A percentile compares a stretch with the other conserved stretches of the same genome.
Conservation (phyloP, 2,888 invertebrate genomes). For the Pyrocoelia pectoralis region DNA sequence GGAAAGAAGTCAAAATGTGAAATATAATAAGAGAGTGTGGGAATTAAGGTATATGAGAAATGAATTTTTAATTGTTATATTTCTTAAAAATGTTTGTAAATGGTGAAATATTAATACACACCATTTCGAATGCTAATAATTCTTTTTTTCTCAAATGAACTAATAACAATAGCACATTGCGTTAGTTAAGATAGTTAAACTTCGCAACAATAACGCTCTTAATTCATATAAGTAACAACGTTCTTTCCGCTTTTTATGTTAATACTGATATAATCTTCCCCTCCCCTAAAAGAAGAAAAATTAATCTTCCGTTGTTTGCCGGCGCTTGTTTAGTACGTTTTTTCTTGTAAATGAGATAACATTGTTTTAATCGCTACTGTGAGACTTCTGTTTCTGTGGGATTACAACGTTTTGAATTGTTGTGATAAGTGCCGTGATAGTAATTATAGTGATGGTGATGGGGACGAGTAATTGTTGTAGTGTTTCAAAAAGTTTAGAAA, state of each 20-base stretch:
- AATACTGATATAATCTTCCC: constrained; percentile 44
- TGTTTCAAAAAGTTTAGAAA: background rate
- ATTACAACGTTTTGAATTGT: too few relatives aligned
- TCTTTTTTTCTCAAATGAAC: constrained; percentile 3
- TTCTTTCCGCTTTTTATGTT: constrained; percentile 54
- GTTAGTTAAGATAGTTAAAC: constrained; percentile 35
- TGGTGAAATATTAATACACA: background rate
- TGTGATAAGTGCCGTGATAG: too few relatives aligned
- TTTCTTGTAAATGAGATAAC: constrained; percentile 40
- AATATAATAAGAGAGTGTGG: background rate
- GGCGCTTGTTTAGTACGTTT: constrained; percentile 39
- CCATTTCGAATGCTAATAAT: constrained; percentile 3
- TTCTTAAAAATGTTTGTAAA: background rate
- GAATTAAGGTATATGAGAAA: constrained; percentile 7
- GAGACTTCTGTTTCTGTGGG: background rate
- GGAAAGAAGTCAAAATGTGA: background rate
- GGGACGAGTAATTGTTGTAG: background rate
- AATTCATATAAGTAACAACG: constrained; percentile 51
- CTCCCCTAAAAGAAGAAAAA: constrained; percentile 38
- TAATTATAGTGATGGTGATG: too few relatives aligned
- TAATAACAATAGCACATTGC: constrained; percentile 28
- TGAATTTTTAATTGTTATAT: background rate
- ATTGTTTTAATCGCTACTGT: constrained; percentile 10
- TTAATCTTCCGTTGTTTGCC: constrained; percentile 24
- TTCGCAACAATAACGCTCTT: constrained; percentile 46